These are phyloP conservation scores for Polylopha cassiicola DNA, from an alignment of 2,888 invertebrate species.

Conservation along the genomic window DNA sequence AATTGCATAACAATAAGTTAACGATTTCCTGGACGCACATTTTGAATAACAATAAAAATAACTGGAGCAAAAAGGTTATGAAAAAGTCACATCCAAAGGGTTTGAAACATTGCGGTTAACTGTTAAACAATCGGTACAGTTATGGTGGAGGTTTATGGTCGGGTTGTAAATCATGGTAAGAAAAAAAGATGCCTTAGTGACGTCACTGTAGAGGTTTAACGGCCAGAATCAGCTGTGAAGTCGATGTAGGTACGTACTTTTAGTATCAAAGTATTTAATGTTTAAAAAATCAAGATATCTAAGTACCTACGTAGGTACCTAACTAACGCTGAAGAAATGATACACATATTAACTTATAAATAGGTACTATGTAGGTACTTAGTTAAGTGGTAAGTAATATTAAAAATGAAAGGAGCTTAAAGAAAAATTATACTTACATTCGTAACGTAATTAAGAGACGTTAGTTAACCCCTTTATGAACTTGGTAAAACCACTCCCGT, in stretches of 20 bases:
- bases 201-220: conserved; percentile 73
- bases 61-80: conserved; percentile 64
- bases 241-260: conserved; percentile 46
- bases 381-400: too few species aligned
- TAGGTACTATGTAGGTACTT: too few species aligned
- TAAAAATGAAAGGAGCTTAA: too few species aligned
- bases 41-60: conserved; percentile 48
- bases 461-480: background rate
- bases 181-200: conserved; percentile 57
- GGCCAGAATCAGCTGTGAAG: conserved; percentile 68
- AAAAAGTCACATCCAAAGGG: conserved; percentile 69
- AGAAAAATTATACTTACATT: background rate
- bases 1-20: conserved; percentile 54
- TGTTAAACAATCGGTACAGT: conserved; percentile 74
- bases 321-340: too few species aligned
- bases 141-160: conserved; percentile 68
- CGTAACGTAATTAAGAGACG: background rate
- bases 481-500: background rate
- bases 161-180: conserved; percentile 69
- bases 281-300: too few species aligned
- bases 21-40: conserved; percentile 49
- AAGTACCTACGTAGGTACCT: background rate
- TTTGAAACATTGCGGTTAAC: conserved; percentile 74
- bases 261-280: too few species aligned
- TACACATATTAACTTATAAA: too few species aligned